Base-by-base conservation (phyloP, 2,888 invertebrate genomes). In the Dicranocentrus wangi region DNA sequence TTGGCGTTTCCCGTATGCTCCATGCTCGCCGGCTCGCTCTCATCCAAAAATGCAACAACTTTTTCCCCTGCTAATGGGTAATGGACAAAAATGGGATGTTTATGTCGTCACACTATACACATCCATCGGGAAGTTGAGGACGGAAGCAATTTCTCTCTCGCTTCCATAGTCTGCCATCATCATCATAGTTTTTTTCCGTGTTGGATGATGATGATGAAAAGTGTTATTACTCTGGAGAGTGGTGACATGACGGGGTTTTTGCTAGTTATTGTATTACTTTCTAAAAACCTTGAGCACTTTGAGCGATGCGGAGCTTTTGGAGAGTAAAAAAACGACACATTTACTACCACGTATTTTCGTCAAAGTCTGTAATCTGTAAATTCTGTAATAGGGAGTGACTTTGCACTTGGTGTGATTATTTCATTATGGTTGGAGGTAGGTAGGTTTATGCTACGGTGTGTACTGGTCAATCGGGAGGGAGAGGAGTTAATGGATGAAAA, bases 1-100 rank as follows among this genome's bases (percentile, higher is more conserved):
- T 63, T 78, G 78, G 78, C 78, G n/a, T 70, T 78, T 55, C 65
- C 78, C 78, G 51, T 78, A 78, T 78, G 78, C 55, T 66, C 51
- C 13, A 58, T 21, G n/a, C n/a, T n/a, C n/a, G n/a, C n/a, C n/a
- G n/a, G n/a, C n/a, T n/a, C n/a, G n/a, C n/a, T n/a, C n/a, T n/a
- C n/a, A n/a, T n/a, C n/a, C 3, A 51, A 51, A 51, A 51, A 51
- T 17, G n/a, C 55, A 23, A 3, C 47, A 10, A 47, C 47, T 47
- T 10, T 47, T 32, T 47, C 47, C n/a, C n/a, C 39, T 66, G 58
- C 61, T 79, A 72, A 79, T 79, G 63, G 72, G 72, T 51, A 78
- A 79, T 79, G 79, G 68, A 79, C 25, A 79, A 72, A 55, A 71
- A 68, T 79, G 55, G 27, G 58, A 79, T 72, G 79, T 51, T 66